These are phyloP conservation scores for Macroglossus sobrinus DNA, from an alignment of 2,113 vertebrate species.

Conservation along the genomic window DNA sequence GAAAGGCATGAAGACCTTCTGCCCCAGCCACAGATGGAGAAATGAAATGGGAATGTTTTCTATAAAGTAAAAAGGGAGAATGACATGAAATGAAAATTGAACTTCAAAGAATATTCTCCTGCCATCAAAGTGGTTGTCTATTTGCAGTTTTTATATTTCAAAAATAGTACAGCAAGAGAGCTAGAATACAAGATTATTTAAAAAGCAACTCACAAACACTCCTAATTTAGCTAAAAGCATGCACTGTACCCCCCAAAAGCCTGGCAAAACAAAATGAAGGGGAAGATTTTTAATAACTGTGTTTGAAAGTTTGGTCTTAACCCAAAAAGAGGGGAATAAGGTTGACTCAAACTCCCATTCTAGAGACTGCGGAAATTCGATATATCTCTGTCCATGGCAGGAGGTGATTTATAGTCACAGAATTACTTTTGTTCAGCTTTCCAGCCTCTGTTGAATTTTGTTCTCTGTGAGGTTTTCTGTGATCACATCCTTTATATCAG, in stretches of 20 bases:
- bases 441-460: neutral
- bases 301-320: neutral
- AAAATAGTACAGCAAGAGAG: conserved; percentile 16
- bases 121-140: neutral
- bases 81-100: neutral
- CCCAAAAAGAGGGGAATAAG: neutral
- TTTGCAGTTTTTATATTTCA: conserved; percentile 6
- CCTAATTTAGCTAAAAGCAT: conserved; percentile 1
- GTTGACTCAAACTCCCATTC: neutral
- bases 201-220: neutral
- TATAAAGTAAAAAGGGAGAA: neutral
- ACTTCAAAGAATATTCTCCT: neutral
- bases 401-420: neutral
- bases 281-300: neutral
- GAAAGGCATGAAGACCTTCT: neutral
- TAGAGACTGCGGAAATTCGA: neutral
- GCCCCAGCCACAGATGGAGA: neutral
- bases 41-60: neutral
- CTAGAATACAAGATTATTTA: neutral
- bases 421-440: neutral
- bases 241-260: neutral
- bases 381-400: neutral
- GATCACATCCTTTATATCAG: neutral
- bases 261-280: neutral
- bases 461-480: neutral